phyloP scores from a whole-genome alignment of 2,113 vertebrate genomes.

The Dunckerocampus dactyliophorus region DNA sequence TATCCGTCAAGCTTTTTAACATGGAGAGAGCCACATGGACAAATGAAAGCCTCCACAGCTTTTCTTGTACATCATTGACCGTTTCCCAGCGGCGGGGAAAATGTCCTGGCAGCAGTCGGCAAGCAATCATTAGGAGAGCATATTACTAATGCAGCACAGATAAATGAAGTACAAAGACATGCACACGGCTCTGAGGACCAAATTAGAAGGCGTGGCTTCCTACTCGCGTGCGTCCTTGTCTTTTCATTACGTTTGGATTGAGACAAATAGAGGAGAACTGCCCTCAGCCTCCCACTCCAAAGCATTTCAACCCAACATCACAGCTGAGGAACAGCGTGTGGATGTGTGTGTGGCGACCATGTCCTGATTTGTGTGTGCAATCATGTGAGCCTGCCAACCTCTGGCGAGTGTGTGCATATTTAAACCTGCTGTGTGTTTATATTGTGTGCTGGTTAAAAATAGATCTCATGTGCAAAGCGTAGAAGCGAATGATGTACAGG shows the following conservation, averaged over 20 bases:
- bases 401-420: neutral
- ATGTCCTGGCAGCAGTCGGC: slow-evolving; percentile 9
- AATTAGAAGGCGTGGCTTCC: slow-evolving; percentile 15
- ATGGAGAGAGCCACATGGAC: slow-evolving; percentile 18
- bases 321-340: slow-evolving; percentile 8
- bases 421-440: neutral
- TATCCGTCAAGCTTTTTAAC: slow-evolving; percentile 25
- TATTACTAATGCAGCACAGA: slow-evolving; percentile 34
- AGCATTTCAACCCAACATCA: neutral
- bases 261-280: slow-evolving; percentile 59
- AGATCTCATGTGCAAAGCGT: slow-evolving; percentile 1
- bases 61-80: slow-evolving; percentile 23
- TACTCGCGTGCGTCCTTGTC: slow-evolving; percentile 37
- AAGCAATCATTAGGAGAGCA: slow-evolving; percentile 36
- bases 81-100: slow-evolving; percentile 19
- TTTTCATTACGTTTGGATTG: slow-evolving; percentile 53
- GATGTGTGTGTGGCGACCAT: neutral
- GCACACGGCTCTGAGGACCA: slow-evolving; percentile 20
- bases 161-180: slow-evolving; percentile 43
- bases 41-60: slow-evolving; percentile 31
- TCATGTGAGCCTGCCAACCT: slow-evolving; percentile 1
- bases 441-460: neutral
- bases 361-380: slow-evolving; percentile 19
- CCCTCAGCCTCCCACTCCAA: slow-evolving; percentile 22
- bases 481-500: neutral